Evolutionary conservation across 2,797 vertebrate genomes (phyloP).

Genomic region (Pipistrellus pipistrellus): DNA sequence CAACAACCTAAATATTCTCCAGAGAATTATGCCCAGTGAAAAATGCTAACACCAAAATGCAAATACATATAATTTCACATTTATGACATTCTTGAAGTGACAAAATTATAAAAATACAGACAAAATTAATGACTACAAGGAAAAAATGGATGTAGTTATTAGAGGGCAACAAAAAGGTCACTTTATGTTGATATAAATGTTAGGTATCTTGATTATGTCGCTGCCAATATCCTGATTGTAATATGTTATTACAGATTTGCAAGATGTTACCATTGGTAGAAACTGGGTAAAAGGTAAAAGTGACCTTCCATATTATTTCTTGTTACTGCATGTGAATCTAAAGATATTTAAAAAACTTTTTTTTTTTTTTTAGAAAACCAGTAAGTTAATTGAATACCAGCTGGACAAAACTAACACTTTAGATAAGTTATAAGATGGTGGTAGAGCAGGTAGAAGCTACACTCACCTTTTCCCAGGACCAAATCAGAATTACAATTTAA

Average conservation of each 20-base stretch:
- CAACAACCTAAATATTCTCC: background rate
- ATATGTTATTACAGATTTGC: background rate
- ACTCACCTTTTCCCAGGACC: too few relatives aligned
- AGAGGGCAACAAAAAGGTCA: background rate
- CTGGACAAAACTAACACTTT: background rate
- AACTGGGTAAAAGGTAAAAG: background rate
- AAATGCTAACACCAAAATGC: background rate
- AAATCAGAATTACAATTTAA: too few relatives aligned
- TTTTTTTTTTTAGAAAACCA: background rate
- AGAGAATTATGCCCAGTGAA: constrained; percentile 14
- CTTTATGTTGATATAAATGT: background rate
- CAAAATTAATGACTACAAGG: background rate
- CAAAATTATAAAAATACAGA: constrained; percentile 21
- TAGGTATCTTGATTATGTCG: background rate
- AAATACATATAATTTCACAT: constrained; percentile 13
- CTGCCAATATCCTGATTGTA: background rate
- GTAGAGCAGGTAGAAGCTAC: background rate
- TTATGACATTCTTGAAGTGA: constrained; percentile 20
- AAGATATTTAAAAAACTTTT: background rate
- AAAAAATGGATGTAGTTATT: background rate
- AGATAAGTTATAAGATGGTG: background rate
- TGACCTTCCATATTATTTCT: too few relatives aligned
- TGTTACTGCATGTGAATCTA: too few relatives aligned
- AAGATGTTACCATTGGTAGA: too few relatives aligned
- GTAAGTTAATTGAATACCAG: background rate